A percentile compares a stretch with the other conserved stretches of the same genome.
Conservation (phyloP, 2,113 vertebrate genomes). For the Himantopus leucocephalus region DNA sequence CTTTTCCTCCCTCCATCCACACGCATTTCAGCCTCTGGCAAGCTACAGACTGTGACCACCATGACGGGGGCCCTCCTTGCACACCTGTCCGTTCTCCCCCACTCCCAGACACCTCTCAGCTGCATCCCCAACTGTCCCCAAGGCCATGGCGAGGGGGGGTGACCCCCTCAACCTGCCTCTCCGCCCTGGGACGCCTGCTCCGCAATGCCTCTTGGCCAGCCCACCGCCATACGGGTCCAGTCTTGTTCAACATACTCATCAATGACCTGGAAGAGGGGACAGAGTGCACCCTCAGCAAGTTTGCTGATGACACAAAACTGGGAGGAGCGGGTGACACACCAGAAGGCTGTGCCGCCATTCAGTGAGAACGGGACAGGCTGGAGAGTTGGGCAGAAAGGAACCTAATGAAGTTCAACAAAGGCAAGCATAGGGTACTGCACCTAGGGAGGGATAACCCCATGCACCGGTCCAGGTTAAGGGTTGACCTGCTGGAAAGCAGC, state of each 20-base stretch:
- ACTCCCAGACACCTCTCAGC: background rate
- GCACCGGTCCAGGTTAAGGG: background rate
- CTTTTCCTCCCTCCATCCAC: background rate
- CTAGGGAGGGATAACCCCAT: background rate
- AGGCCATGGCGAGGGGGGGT: background rate
- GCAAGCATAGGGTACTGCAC: background rate
- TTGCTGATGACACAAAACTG: background rate
- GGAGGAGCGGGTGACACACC: too few relatives aligned
- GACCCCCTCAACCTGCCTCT: background rate
- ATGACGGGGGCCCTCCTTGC: too few relatives aligned
- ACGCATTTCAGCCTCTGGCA: rapidly evolving
- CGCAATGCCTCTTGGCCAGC: rapidly evolving
- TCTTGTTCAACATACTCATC: background rate
- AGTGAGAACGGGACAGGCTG: background rate
- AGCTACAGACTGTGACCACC: rapidly evolving
- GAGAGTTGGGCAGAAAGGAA: background rate
- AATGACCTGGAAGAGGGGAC: background rate
- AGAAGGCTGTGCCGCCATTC: background rate
- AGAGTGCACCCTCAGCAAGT: background rate
- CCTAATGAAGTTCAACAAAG: background rate
- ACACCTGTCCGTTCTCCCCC: rapidly evolving
- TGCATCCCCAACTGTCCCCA: rapidly evolving
- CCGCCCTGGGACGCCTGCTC: rapidly evolving
- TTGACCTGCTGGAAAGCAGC: background rate
- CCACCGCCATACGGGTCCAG: background rate